phyloP scores from a whole-genome alignment of 2,888 invertebrate species.

The Stenodera caucasica region DNA sequence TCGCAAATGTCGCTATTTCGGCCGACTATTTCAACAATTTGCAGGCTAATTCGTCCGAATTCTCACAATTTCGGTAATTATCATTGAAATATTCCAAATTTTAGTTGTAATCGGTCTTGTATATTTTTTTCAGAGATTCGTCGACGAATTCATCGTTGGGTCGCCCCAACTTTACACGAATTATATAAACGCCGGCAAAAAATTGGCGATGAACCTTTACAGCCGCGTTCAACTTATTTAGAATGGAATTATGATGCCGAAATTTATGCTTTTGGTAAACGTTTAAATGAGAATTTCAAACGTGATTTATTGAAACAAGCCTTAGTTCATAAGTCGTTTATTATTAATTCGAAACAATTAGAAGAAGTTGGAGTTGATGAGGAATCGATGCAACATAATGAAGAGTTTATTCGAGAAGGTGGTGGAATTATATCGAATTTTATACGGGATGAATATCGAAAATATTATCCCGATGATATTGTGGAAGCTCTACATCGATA shows the following conservation, averaged over 20 bases:
- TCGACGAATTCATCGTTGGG: conserved; percentile 63
- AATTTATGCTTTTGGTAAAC: conserved; percentile 82
- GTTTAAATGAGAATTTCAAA: conserved; percentile 83
- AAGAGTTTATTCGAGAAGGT: conserved; percentile 69
- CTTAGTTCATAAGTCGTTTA: conserved; percentile 78
- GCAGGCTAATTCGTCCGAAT: background rate
- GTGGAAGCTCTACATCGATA: conserved; percentile 68
- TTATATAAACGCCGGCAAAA: conserved; percentile 63
- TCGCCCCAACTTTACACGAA: conserved; percentile 68
- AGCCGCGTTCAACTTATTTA: conserved; percentile 65
- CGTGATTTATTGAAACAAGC: conserved; percentile 70
- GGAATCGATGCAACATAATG: conserved; percentile 64
- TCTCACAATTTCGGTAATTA: background rate
- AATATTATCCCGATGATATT: conserved; percentile 76
- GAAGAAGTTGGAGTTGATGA: conserved; percentile 51
- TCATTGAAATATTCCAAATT: background rate
- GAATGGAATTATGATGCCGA: conserved; percentile 91
- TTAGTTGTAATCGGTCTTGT: background rate
- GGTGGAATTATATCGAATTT: conserved; percentile 66
- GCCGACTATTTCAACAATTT: background rate
- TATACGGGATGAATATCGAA: conserved; percentile 66
- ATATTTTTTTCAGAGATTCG: conserved; percentile 30
- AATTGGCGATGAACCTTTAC: conserved; percentile 61
- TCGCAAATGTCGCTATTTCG: background rate
- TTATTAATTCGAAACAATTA: conserved; percentile 66